Evolutionary conservation across 1,140 invertebrate species (phyloP), one percentile per base, ranked within the genome.

Genomic region (Stratiolaelaps scimitus): DNA sequence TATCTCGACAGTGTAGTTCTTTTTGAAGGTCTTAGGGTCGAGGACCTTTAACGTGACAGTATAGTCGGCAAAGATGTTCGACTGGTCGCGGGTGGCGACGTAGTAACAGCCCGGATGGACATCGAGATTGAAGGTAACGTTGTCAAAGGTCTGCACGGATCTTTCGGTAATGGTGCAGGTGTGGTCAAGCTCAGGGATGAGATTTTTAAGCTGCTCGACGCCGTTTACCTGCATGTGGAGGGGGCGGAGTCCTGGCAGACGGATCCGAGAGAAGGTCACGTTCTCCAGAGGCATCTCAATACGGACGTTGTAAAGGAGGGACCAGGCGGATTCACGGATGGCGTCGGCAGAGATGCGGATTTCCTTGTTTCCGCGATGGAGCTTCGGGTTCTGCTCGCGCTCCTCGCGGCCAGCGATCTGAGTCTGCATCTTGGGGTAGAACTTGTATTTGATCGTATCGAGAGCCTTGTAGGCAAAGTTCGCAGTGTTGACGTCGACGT

Each of bases 111-210:
- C 15, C 15, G 1, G 4, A 15, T 15, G n/a, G 53, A 60, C 53
- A 10, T 60, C 53, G 53, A 60, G 53, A 60, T 23, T 34, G 53
- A 60, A 60, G 10, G 53, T 60, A 10, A 60, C 53, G 53, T 60
- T 60, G 10, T 60, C 53, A 23, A 19, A 60, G 53, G 53, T 60
- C 13, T 23, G 53, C 17, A 60, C 15, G 23, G 1, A 26, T 2
- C 2, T 60, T 13, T n/a, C 13, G 13, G 17, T 23, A 2, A 60
- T 1, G 20, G 26, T 10, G 53, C 53, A 60, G 23, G 2, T 26
- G 53, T 20, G 34, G 1, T 26, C 15, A 1, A 15, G 4, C 13
- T 23, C 17, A 10, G 23, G 15, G 10, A 34, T 13, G 23, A 17
- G 17, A 23, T 60, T 15, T 4, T n/a, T 10, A 34, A 60, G 53